Evolutionary conservation across 2,888 invertebrate species (phyloP), one percentile per base, ranked within the genome.

Genomic region (Xanthia togata): DNA sequence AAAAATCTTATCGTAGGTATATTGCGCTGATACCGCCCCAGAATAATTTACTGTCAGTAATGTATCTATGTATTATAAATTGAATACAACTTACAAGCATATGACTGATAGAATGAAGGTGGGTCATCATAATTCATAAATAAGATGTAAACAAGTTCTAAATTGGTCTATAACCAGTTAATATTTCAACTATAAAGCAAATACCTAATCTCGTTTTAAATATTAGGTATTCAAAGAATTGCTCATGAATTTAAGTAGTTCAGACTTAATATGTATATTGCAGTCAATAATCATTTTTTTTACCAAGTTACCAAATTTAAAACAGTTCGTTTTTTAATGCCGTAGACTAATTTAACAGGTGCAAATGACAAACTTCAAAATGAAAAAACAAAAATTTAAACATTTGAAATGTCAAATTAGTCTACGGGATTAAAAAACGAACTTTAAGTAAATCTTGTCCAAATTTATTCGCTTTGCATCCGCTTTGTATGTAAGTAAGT

Each of bases 1-100:
- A 69, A 70, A 9, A 70, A 73, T 82, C 72, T 69, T 59, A 82
- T 82, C 73, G 60, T 50, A n/a, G n/a, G n/a, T n/a, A 20, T 68
- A 55, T 57, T 57, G 47, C 50, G 23, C 44, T 63, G 55, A 55
- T 74, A 68, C n/a, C 62, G 26, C 2, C 35, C 31, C 35, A 44
- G n/a, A 59, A 57, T 72, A 72, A 59, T 64, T 72, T 44, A 26
- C 38, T 31, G 26, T 3, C 78, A 62, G 60, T n/a, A 68, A 68
- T 23, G 17, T 44, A 38, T 62, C 23, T 62, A 26, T 69, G 53
- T 78, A 62, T 35, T 47, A 23, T 17, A 53, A 26, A 62, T 60
- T 38, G 9, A 78, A 69, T 23, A 76, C 47, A 70, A 47, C 23
- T 60, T 78, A 35, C 35, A 55, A 44, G n/a, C 50, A 12, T 23